Base-by-base conservation (phyloP, 2,797 vertebrate species). In the Propithecus perrieri region DNA sequence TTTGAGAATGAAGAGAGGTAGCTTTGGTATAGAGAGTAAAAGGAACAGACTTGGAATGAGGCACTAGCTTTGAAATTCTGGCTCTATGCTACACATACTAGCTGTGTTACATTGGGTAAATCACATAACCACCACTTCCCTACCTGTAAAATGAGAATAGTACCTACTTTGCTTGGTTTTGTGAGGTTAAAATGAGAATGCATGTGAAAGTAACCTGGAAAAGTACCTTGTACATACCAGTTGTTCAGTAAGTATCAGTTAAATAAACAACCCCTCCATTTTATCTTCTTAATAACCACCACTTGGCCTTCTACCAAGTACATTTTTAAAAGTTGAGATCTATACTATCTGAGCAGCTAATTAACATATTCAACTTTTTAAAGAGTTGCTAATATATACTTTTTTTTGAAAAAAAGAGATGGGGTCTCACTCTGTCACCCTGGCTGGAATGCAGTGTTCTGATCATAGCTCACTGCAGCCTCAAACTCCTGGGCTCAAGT, bases 261-360 rank as follows among this genome's bases (percentile, higher is more conserved):
- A 90, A 75, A 90, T 80, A 59, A 89, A 94, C 59, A 92, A 33
- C 8, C 11, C 20, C 72, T 94, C 67, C 71, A 33, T 80, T 87
- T 95, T 63, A 87, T 75, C 41, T 83, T 92, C 74, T 15, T 53
- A 93, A 83, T 75, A 95, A 20, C 57, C 18, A 91, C 20, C 20
- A 94, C 43, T 59, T 81, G 43, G 93, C 41, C n/a, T 94, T 88
- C 61, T 91, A 69, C 46, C 50, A 96, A 91, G 48, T 72, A 86
- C 2, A 18, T 83, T 94, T 84, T 94, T 67, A 75, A 89, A 95
- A 91, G 72, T 12, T 80, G 22, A 94, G 38, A 85, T 89, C 41
- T 35, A 30, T 89, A 12, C 65, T 89, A 75, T 35, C 35, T 84
- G 35, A 95, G 38, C 35, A 91, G 26, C 14, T 46, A 87, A 28